Base-by-base conservation (phyloP, 2,888 invertebrate genomes). In the Cataglyphis cursor region DNA sequence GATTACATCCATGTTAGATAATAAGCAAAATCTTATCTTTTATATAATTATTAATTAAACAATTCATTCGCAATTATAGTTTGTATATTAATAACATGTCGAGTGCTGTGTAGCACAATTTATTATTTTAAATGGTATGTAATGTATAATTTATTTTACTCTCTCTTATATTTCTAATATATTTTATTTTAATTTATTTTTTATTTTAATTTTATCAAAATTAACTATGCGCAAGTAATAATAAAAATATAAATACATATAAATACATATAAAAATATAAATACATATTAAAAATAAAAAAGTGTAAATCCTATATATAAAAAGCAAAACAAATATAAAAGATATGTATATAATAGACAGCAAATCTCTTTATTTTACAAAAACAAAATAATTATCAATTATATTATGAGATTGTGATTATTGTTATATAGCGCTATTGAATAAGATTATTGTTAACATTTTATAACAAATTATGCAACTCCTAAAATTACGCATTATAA, bases 1-100 rank as follows among this genome's bases (percentile, higher is more conserved):
- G 66, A 70, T 85, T 85, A 85, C 62, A 68, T 72, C 62, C 35
- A 83, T 48, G 6, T 70, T 68, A 80, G 35, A 81, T 18, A n/a
- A 28, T 70, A 74, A 64, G 28, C n/a, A 5, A 64, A 75, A 48
- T 51, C 41, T 74, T 65, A 59, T 76, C 3, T n/a, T 44, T 66
- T 41, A 18, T 75, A 74, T 18, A 81, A 75, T 51, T n/a, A 28
- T 65, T 38, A 76, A 76, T 38, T 28, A 41, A 76, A 54, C 28
- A 28, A 6, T 35, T 44, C 4, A 35, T 51, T 28, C 0, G 10
- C 18, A n/a, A 70, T 59, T 59, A 31, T 31, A 28, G 24, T 28
- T 70, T 44, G 24, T 38, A n/a, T 68, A 44, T 59, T 70, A 41
- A 35, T 70, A 61, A 68, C 0, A 28, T 15, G n/a, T 28, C 2